Evolutionary conservation across 2,888 invertebrate species (phyloP).

Genomic region (Drosophila fulvimacula): DNA sequence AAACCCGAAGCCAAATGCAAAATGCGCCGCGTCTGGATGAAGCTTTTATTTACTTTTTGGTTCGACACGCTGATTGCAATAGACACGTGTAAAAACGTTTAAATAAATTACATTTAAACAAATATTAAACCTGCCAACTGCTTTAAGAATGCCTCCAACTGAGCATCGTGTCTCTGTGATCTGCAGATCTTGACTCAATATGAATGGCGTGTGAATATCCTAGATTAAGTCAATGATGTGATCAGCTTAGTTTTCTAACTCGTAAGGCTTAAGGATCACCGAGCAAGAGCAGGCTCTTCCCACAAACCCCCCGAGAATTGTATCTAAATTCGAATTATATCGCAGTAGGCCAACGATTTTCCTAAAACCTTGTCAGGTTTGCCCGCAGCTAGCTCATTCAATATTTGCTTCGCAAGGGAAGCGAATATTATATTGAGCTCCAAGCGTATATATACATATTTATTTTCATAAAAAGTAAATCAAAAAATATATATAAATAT

Average conservation of each 20-base stretch:
- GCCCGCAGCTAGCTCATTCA: constrained; percentile 10
- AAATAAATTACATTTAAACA: constrained; percentile 36
- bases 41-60: constrained; percentile 19
- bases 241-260: background rate
- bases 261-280: no score
- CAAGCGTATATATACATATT: constrained; percentile 17
- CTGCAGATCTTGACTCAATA: background rate
- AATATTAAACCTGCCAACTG: background rate
- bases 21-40: constrained; percentile 5
- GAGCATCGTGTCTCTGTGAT: background rate
- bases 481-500: background rate
- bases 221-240: background rate
- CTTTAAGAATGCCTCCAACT: background rate
- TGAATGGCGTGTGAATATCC: background rate
- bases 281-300: no score
- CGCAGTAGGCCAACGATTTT: constrained; percentile 25
- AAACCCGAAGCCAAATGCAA: constrained; percentile 25
- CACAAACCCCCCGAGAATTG: background rate
- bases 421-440: constrained; percentile 2
- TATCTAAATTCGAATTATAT: background rate
- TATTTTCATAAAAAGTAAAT: background rate
- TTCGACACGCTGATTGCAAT: constrained; percentile 20
- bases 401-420: constrained; percentile 12
- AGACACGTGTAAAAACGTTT: constrained; percentile 22
- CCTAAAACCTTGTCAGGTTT: background rate